Conservation (phyloP, 2,888 invertebrate species). For the Dryobota labecula region DNA sequence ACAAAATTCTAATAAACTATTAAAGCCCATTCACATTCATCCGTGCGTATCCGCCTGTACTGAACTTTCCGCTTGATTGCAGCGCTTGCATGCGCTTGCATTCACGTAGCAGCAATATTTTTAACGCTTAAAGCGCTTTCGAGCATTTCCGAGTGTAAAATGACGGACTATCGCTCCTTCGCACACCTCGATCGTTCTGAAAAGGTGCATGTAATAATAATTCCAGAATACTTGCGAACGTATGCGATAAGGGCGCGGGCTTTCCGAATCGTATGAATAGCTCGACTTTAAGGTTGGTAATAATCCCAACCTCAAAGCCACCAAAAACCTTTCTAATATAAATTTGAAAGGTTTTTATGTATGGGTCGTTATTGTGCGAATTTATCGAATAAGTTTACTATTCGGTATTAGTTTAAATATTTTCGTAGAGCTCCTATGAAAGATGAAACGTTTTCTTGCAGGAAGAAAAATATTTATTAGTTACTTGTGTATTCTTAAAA, state of each 20-base stretch:
- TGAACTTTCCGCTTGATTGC: conserved; percentile 22
- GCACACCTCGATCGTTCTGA: conserved; percentile 28
- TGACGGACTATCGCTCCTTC: conserved; percentile 25
- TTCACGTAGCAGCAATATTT: conserved; percentile 14
- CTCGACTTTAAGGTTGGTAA: not conserved
- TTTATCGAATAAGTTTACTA: conserved; percentile 10
- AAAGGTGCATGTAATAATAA: conserved; percentile 19
- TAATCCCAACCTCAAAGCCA: too few relatives aligned
- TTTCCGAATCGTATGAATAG: not conserved
- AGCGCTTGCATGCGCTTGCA: conserved; percentile 29
- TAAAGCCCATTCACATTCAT: not conserved
- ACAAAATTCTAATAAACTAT: not conserved
- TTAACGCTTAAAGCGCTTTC: conserved; percentile 22
- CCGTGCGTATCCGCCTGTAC: not conserved
- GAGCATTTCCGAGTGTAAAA: conserved; percentile 20
- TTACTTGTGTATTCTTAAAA: not conserved
- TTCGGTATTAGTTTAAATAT: not conserved
- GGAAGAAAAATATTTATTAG: not conserved
- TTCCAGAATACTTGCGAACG: conserved; percentile 5
- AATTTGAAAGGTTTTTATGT: too few relatives aligned
- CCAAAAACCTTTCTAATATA: too few relatives aligned
- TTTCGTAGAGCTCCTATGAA: too few relatives aligned
- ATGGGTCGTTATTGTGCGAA: not conserved
- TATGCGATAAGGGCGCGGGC: not conserved
- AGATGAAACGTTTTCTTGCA: too few relatives aligned